Evolutionary conservation across 2,113 vertebrate genomes (phyloP).

Genomic region (Rhinopomastus cyanomelas): DNA sequence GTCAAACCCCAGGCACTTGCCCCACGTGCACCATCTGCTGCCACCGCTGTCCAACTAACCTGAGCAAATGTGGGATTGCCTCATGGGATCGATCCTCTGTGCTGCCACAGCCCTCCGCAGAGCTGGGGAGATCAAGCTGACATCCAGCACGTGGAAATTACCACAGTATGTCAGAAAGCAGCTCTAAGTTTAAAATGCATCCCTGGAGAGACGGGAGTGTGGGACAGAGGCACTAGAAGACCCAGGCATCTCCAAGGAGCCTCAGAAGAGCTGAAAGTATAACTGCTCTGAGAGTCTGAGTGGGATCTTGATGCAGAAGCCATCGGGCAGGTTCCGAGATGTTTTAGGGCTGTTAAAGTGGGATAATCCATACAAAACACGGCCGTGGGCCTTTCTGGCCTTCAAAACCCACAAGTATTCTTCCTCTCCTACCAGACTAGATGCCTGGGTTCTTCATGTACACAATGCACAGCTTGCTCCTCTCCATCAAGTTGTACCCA

Average conservation of each 20-base stretch:
- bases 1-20: rapidly evolving
- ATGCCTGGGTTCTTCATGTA: neutral
- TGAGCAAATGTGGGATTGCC: rapidly evolving
- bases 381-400: neutral
- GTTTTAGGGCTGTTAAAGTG: neutral
- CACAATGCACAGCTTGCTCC: neutral
- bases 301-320: neutral
- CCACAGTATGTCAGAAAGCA: neutral
- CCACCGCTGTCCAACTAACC: neutral
- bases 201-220: neutral
- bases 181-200: neutral
- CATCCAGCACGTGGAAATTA: neutral
- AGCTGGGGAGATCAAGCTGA: neutral
- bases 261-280: neutral
- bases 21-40: neutral
- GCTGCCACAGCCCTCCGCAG: neutral
- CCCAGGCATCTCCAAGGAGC: neutral
- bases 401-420: neutral
- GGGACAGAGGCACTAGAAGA: neutral
- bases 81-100: neutral
- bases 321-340: neutral
- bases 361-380: neutral
- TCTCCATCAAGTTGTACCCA: neutral
- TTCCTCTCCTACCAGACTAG: neutral
- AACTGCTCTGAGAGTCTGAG: neutral